A percentile compares a stretch with the other conserved stretches of the same genome.
phyloP scores from a whole-genome alignment of 2,113 vertebrate species.

The Campylorhamphus procurvoides region DNA sequence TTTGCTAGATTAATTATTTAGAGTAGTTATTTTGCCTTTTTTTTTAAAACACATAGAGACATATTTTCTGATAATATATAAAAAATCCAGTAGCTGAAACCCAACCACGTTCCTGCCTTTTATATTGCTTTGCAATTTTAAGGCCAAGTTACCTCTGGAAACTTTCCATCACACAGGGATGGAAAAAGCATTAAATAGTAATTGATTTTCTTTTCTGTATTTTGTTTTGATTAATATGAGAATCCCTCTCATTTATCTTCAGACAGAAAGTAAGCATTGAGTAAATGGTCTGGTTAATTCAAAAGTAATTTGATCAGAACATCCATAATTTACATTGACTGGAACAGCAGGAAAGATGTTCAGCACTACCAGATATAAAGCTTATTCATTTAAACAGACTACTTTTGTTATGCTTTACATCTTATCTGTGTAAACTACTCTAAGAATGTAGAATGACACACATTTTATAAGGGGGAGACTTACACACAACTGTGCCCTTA shows the following conservation, averaged over 20 bases:
- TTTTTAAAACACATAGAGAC: not conserved
- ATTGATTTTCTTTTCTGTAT: conserved; percentile 45
- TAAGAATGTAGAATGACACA: rapidly evolving
- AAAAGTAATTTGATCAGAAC: conserved; percentile 51
- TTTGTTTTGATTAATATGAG: conserved; percentile 53
- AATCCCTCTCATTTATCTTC: conserved; percentile 42
- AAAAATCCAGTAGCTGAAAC: not conserved
- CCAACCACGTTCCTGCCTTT: not conserved
- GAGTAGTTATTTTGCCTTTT: not conserved
- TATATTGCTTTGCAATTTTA: not conserved
- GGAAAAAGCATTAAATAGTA: conserved; percentile 42
- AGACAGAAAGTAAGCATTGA: conserved; percentile 24
- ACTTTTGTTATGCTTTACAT: not conserved
- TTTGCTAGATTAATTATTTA: not conserved
- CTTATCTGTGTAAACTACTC: not conserved
- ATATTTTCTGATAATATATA: not conserved
- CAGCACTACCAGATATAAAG: not conserved
- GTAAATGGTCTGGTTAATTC: conserved; percentile 44
- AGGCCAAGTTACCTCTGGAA: conserved; percentile 8
- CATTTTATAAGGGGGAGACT: not conserved
- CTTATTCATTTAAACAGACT: not conserved
- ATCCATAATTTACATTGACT: conserved; percentile 44
- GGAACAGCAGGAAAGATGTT: conserved; percentile 18
- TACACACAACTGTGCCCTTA: not conserved
- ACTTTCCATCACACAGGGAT: not conserved